phyloP scores from a whole-genome alignment of 1,140 invertebrate genomes.

The Cydia fagiglandana region DNA sequence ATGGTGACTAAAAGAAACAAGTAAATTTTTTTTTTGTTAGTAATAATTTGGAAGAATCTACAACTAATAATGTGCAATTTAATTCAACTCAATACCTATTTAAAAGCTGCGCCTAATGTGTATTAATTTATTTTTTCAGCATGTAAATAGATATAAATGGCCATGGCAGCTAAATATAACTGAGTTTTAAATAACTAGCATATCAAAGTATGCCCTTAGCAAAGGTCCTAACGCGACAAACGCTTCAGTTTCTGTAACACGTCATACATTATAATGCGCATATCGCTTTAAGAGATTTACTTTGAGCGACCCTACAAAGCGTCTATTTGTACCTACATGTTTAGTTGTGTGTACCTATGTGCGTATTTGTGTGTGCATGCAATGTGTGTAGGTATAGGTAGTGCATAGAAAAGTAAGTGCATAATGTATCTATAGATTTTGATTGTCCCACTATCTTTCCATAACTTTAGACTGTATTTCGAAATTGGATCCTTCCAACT shows the following conservation, averaged over 20 bases:
- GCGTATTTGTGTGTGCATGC: constrained; percentile 37
- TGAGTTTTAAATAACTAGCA: not conserved
- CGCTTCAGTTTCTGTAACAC: not conserved
- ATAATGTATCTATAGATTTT: constrained; percentile 5
- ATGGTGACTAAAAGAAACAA: not conserved
- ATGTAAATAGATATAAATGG: not conserved
- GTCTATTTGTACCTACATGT: not conserved
- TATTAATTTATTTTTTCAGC: not conserved
- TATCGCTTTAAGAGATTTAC: not conserved
- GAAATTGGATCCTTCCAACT: too few species aligned
- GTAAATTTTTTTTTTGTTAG: not conserved
- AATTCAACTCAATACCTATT: not conserved
- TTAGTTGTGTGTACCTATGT: constrained; percentile 25
- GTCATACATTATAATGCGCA: not conserved
- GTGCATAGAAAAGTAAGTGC: constrained; percentile 33
- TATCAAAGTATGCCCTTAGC: not conserved
- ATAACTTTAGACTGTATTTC: not conserved
- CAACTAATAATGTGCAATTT: not conserved
- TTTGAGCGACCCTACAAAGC: not conserved
- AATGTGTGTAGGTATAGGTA: not conserved
- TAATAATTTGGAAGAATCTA: too few species aligned
- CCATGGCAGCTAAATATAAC: not conserved
- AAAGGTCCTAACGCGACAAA: not conserved
- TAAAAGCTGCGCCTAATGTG: not conserved
- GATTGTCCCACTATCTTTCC: not conserved